Conservation (phyloP, 2,888 invertebrate genomes). For the Aleiodes alternator region DNA sequence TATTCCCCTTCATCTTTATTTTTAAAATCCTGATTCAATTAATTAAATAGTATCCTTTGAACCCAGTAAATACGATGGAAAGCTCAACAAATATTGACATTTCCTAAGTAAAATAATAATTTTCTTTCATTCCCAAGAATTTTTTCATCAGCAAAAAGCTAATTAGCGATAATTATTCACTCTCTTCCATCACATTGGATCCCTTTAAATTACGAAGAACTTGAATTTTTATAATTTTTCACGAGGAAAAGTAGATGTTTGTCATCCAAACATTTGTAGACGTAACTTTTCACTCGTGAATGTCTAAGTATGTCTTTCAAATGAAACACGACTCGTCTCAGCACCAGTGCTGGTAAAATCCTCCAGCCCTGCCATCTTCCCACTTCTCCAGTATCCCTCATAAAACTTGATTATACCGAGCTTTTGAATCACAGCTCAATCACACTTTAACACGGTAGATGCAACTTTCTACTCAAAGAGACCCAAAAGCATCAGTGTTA, state of each 20-base stretch:
- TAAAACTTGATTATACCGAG: slow-evolving; percentile 37
- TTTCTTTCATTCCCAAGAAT: too few relatives aligned
- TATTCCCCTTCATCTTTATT: too few relatives aligned
- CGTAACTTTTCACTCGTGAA: slow-evolving; percentile 46
- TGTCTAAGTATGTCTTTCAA: slow-evolving; percentile 24
- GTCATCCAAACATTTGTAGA: slow-evolving; percentile 27
- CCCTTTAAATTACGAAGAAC: neutral
- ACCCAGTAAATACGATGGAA: too few relatives aligned
- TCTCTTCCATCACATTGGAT: neutral
- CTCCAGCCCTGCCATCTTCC: neutral
- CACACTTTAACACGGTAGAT: slow-evolving; percentile 28
- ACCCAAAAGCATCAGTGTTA: slow-evolving; percentile 28
- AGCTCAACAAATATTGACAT: too few relatives aligned
- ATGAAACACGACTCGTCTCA: slow-evolving; percentile 18
- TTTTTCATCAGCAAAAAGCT: too few relatives aligned
- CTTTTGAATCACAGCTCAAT: slow-evolving; percentile 39
- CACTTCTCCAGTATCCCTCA: neutral
- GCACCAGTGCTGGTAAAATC: neutral
- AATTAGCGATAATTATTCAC: too few relatives aligned
- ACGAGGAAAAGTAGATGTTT: slow-evolving; percentile 37
- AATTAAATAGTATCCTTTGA: too few relatives aligned
- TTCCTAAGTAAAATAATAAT: too few relatives aligned
- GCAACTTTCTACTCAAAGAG: slow-evolving; percentile 40
- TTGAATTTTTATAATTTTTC: neutral
- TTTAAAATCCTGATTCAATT: too few relatives aligned